These are phyloP conservation scores for Merluccius polli DNA, from an alignment of 2,797 vertebrate genomes.

Conservation along the genomic window DNA sequence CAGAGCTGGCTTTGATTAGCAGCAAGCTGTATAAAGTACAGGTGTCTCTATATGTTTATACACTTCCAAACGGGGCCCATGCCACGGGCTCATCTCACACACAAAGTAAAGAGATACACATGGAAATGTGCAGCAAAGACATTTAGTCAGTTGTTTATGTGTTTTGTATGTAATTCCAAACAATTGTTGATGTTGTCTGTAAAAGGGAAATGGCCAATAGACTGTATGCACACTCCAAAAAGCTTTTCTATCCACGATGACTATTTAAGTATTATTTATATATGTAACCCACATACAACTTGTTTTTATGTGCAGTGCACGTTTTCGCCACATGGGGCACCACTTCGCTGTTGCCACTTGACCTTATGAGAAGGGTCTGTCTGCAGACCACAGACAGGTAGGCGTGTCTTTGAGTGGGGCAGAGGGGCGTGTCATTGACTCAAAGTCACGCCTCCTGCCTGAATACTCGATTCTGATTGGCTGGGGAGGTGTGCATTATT, in stretches of 20 bases:
- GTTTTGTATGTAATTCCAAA: neutral
- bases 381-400: no score
- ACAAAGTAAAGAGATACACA: neutral
- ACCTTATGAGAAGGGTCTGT: no score
- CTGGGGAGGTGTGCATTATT: no score
- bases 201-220: neutral
- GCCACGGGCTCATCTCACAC: neutral
- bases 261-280: neutral
- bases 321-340: neutral
- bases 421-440: no score
- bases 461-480: no score
- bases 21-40: constrained; percentile 46
- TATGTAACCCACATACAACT: no score
- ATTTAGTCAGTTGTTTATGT: no score
- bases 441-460: no score
- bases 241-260: no score
- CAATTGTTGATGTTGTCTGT: neutral
- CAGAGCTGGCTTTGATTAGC: constrained; percentile 61
- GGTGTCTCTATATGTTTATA: constrained; percentile 32
- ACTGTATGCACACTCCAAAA: no score
- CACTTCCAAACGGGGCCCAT: neutral
- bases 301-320: neutral
- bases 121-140: neutral
- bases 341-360: neutral
- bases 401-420: no score